A percentile compares a stretch with the other conserved stretches of the same genome.
Conservation (phyloP, 2,797 vertebrate genomes). For the Uromys caudimaculatus region DNA sequence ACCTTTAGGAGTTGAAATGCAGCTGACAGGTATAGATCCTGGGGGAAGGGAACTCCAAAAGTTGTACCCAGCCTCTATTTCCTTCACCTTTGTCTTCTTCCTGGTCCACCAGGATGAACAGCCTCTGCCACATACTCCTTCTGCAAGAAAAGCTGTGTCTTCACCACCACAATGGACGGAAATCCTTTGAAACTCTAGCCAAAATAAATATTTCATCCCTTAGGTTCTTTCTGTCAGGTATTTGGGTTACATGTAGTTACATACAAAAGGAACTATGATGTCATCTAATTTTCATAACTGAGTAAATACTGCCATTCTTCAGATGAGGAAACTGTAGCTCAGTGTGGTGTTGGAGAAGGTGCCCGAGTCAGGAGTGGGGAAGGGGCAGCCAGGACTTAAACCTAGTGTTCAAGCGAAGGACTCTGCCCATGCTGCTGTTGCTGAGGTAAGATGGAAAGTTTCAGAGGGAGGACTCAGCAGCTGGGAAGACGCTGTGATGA, state of each 20-base stretch:
- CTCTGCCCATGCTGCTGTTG: not conserved
- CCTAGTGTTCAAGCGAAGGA: not conserved
- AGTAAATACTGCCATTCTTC: not conserved
- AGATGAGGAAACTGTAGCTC: not conserved
- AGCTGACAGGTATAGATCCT: not conserved
- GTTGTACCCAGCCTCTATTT: not conserved
- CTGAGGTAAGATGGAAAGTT: not conserved
- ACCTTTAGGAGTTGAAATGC: not conserved
- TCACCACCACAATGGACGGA: not conserved
- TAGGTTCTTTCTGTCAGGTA: not conserved
- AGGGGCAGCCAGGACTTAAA: not conserved
- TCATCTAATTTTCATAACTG: not conserved
- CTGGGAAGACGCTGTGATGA: not conserved
- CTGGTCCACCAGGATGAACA: not conserved
- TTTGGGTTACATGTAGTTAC: not conserved
- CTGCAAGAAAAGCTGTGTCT: not conserved
- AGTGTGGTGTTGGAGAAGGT: not conserved
- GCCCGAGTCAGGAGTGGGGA: not conserved
- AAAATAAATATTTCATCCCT: not conserved
- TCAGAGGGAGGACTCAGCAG: not conserved
- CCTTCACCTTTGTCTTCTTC: not conserved
- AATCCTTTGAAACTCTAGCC: not conserved
- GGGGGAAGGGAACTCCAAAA: not conserved
- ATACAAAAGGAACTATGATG: not conserved
- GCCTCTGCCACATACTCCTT: not conserved